phyloP scores from a whole-genome alignment of 2,888 invertebrate genomes.

The Himalopsyche anomala region DNA sequence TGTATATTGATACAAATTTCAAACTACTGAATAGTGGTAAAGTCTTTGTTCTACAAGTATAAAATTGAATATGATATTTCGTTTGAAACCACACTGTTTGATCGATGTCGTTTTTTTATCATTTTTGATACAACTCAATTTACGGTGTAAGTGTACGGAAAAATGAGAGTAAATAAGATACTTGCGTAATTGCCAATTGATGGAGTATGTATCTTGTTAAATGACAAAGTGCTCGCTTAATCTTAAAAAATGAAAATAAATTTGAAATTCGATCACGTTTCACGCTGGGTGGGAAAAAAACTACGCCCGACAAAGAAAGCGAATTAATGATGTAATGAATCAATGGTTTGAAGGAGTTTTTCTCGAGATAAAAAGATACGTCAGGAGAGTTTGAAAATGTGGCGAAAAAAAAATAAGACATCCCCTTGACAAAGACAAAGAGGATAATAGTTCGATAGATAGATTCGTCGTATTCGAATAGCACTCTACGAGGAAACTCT shows the following conservation, averaged over 20 bases:
- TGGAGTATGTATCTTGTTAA: slow-evolving; percentile 36
- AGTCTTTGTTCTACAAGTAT: too few species aligned
- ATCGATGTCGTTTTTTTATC: neutral
- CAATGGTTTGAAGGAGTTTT: slow-evolving; percentile 61
- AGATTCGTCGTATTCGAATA: neutral
- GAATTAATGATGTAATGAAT: slow-evolving; percentile 65
- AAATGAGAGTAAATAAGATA: slow-evolving; percentile 3
- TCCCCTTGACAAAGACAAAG: slow-evolving; percentile 47
- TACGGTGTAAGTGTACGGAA: neutral
- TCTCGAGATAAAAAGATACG: slow-evolving; percentile 53
- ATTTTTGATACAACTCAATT: slow-evolving; percentile 15
- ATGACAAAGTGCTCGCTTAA: slow-evolving; percentile 44
- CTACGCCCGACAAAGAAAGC: slow-evolving; percentile 57
- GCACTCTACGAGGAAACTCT: slow-evolving; percentile 21
- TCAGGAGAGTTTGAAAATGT: slow-evolving; percentile 48
- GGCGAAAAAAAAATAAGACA: slow-evolving; percentile 46
- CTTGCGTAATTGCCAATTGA: slow-evolving; percentile 34
- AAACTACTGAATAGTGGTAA: too few species aligned
- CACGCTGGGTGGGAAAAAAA: slow-evolving; percentile 42
- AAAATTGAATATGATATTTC: neutral
- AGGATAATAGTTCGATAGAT: slow-evolving; percentile 45
- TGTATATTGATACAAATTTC: too few species aligned
- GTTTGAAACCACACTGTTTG: neutral
- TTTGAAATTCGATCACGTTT: slow-evolving; percentile 62
- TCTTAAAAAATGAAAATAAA: slow-evolving; percentile 59